A percentile compares a stretch with the other conserved stretches of the same genome.
Evolutionary conservation across 2,888 invertebrate species (phyloP).

Genomic region (Isoperla grammatica): DNA sequence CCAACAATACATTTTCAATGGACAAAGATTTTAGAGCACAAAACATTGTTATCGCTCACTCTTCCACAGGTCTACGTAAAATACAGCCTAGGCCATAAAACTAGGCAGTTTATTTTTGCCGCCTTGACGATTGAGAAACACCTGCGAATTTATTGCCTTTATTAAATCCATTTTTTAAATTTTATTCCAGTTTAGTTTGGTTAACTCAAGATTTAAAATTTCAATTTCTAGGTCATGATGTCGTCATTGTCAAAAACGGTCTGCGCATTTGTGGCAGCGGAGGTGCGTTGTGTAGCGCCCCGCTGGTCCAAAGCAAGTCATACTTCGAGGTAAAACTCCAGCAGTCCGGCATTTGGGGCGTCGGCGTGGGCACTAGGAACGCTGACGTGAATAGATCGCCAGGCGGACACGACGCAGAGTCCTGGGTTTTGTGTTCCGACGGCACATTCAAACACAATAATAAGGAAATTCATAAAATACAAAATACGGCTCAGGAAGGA

Average conservation of each 20-base stretch:
- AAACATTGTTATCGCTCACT: no score
- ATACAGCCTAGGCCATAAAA: no score
- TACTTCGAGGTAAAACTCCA: constrained; percentile 98
- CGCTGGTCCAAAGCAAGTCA: constrained; percentile 93
- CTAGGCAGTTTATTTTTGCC: no score
- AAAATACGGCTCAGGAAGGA: constrained; percentile 74
- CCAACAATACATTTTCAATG: no score
- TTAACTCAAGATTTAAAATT: no score
- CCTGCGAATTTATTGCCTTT: no score
- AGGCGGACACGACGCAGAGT: constrained; percentile 82
- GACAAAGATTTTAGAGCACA: no score
- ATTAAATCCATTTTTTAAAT: no score
- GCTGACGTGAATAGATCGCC: constrained; percentile 81
- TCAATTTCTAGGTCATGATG: constrained; percentile 74
- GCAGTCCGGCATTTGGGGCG: constrained; percentile 87
- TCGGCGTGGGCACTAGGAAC: constrained; percentile 86
- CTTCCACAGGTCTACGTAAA: no score
- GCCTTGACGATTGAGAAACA: no score
- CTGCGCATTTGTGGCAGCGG: constrained; percentile 92
- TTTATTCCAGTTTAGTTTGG: no score
- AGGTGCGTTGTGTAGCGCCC: constrained; percentile 88
- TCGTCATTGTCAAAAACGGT: constrained; percentile 92
- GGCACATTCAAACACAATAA: constrained; percentile 81
- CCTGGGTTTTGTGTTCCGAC: constrained; percentile 91
- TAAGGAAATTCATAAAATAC: constrained; percentile 65